Evolutionary conservation across 2,113 vertebrate genomes (phyloP).

Genomic region (Narcine bancroftii): DNA sequence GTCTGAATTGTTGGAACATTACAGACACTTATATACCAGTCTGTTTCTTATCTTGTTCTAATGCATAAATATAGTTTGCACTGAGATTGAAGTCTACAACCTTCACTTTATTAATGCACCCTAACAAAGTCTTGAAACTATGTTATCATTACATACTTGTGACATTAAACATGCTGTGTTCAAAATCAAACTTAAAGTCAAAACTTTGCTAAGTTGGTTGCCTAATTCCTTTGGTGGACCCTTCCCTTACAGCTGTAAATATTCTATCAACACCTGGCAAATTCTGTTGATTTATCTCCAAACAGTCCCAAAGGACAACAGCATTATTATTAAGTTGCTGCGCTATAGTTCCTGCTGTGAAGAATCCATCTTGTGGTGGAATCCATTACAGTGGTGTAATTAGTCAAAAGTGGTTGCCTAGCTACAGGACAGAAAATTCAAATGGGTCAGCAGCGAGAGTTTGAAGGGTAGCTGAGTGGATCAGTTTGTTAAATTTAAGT

Average conservation of each 20-base stretch:
- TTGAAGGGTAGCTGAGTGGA: neutral
- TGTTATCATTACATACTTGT: neutral
- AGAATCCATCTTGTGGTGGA: neutral
- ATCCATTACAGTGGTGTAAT: neutral
- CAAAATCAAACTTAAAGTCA: neutral
- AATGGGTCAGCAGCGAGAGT: neutral
- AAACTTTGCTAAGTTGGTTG: neutral
- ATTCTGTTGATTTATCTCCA: neutral
- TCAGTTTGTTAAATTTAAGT: too few species aligned
- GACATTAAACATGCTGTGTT: neutral
- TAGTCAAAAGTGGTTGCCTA: neutral
- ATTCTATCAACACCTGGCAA: neutral
- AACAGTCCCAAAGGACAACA: neutral
- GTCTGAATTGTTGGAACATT: slow-evolving; percentile 31
- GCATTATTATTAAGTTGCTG: neutral
- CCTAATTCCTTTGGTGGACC: neutral
- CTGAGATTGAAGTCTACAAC: neutral
- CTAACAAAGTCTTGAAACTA: neutral
- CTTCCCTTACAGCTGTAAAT: neutral
- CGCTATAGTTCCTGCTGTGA: too few species aligned
- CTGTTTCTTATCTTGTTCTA: slow-evolving; percentile 24
- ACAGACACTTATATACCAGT: slow-evolving; percentile 28
- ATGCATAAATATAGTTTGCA: slow-evolving; percentile 14
- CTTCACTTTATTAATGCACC: neutral
- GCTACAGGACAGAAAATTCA: too few species aligned